Evolutionary conservation across 2,888 invertebrate species (phyloP).

Genomic region (Neelides folsomi): DNA sequence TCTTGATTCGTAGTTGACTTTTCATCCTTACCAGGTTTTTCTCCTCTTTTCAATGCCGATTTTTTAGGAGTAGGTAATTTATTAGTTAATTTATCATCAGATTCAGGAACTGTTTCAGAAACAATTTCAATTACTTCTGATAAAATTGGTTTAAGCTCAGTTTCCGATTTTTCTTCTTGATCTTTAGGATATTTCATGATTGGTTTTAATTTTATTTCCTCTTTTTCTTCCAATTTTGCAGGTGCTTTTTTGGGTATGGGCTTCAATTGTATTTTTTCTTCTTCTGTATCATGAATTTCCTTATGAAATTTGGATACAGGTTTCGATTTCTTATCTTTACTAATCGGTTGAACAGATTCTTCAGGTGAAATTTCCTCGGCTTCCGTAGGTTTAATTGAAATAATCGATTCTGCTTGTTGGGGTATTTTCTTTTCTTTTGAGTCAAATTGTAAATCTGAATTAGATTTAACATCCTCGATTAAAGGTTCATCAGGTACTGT

Average conservation of each 20-base stretch:
- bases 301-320: background rate
- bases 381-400: background rate
- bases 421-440: no score
- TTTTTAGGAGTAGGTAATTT: no score
- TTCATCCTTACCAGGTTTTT: no score
- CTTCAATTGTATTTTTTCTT: background rate
- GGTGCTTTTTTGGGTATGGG: slow-evolving; percentile 4
- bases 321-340: background rate
- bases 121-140: slow-evolving; percentile 19
- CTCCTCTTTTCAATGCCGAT: no score
- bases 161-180: slow-evolving; percentile 4
- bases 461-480: background rate
- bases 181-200: background rate
- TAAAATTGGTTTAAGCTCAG: slow-evolving; percentile 6
- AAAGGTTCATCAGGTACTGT: no score
- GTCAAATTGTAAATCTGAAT: background rate
- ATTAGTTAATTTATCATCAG: no score
- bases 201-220: slow-evolving; percentile 10
- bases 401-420: no score
- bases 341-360: background rate
- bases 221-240: slow-evolving; percentile 6
- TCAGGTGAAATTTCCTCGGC: background rate
- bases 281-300: background rate
- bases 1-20: no score
- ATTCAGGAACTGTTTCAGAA: no score